Conservation (phyloP, 37 sponge, comb jelly and placozoan genomes). For the Chondrilla cf. caribensis region DNA sequence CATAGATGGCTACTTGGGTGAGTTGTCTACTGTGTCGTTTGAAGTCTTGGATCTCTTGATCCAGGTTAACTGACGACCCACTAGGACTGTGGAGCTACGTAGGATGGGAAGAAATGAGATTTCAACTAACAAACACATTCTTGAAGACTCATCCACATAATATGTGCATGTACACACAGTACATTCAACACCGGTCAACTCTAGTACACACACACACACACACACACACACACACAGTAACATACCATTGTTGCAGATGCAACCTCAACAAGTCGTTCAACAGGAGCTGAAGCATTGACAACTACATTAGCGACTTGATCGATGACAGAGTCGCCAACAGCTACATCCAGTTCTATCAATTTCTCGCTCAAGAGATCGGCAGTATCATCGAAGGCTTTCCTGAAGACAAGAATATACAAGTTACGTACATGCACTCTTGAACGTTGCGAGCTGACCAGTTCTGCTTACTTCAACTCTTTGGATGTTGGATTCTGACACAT, state of each 20-base stretch:
- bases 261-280: conserved; percentile 62
- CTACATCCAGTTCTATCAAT: conserved; percentile 56
- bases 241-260: conserved; percentile 30
- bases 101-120: background rate
- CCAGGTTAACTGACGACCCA: conserved; percentile 7
- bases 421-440: no score
- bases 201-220: no score
- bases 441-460: no score
- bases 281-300: conserved; percentile 61
- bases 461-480: conserved; percentile 3
- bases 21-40: conserved; percentile 58
- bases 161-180: background rate
- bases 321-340: conserved; percentile 60
- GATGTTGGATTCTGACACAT: conserved; percentile 10
- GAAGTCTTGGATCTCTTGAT: conserved; percentile 56
- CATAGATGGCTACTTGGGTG: conserved; percentile 72
- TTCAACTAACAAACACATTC: no score
- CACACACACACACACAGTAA: background rate
- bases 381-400: conserved; percentile 51
- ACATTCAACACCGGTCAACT: background rate
- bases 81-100: background rate
- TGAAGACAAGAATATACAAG: background rate
- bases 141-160: background rate
- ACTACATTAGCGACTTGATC: conserved; percentile 70
- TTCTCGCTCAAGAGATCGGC: conserved; percentile 65